phyloP scores from a whole-genome alignment of 2,888 invertebrate species.

The Crematogaster levior region DNA sequence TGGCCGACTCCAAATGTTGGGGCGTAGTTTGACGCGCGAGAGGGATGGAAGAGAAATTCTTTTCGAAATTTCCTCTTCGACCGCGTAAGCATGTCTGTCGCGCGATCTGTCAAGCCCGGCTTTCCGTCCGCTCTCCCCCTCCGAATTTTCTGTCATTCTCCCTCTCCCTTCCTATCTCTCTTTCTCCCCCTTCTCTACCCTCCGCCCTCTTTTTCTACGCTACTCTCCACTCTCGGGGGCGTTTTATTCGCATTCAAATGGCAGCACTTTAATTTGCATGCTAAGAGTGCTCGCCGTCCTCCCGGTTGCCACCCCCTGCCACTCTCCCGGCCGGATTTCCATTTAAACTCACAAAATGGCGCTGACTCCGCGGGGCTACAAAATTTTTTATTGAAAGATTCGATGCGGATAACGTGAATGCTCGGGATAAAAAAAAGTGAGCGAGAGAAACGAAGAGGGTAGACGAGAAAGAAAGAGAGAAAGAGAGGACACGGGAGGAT shows the following conservation, averaged over 20 bases:
- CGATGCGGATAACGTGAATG: constrained; percentile 81
- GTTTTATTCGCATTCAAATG: constrained; percentile 85
- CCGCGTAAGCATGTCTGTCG: constrained; percentile 79
- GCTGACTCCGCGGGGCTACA: constrained; percentile 84
- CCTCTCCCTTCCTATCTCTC: constrained; percentile 27
- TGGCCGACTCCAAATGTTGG: constrained; percentile 48
- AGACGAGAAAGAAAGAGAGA: background rate
- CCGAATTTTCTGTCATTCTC: constrained; percentile 3
- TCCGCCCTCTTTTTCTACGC: constrained; percentile 45
- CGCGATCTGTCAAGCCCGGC: constrained; percentile 81
- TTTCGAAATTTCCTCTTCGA: constrained; percentile 76
- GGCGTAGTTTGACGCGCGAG: constrained; percentile 57
- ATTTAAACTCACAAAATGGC: constrained; percentile 86
- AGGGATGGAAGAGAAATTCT: constrained; percentile 67
- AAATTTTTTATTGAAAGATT: constrained; percentile 86
- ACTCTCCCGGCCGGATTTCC: constrained; percentile 82
- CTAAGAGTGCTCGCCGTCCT: constrained; percentile 82
- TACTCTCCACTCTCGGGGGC: constrained; percentile 73
- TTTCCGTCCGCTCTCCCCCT: constrained; percentile 38
- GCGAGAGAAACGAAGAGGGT: constrained; percentile 39
- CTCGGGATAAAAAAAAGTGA: constrained; percentile 60
- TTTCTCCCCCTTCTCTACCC: constrained; percentile 41
- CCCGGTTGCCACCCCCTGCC: constrained; percentile 73
- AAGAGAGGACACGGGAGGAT: constrained; percentile 7
- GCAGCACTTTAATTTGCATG: constrained; percentile 86